Conservation (phyloP, 1,140 invertebrate genomes). For the Sitobion miscanthi region DNA sequence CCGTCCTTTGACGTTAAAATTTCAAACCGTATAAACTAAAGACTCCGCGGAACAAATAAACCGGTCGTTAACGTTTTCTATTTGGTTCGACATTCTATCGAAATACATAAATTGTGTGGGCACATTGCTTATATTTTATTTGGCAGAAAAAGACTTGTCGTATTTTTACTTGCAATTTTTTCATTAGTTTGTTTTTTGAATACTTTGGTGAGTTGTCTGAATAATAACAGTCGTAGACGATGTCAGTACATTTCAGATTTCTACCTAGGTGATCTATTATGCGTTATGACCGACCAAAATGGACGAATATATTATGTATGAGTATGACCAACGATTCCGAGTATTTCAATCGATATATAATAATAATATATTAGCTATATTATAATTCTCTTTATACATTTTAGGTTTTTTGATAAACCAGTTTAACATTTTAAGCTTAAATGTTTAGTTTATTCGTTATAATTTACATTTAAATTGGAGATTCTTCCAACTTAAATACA, state of each 20-base stretch:
- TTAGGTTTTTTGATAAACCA: background rate
- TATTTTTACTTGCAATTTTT: background rate
- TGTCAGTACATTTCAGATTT: background rate
- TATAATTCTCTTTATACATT: background rate
- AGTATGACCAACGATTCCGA: background rate
- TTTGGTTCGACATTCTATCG: background rate
- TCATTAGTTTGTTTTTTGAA: background rate
- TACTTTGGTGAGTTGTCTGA: fast-evolving
- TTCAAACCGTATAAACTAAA: background rate
- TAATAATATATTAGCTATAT: background rate
- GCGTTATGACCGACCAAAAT: background rate
- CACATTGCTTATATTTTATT: background rate
- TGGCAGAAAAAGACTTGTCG: background rate
- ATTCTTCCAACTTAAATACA: background rate
- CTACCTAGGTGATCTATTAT: background rate
- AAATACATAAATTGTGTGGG: background rate
- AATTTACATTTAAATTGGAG: background rate
- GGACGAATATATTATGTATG: background rate
- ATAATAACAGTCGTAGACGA: background rate
- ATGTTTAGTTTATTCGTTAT: background rate
- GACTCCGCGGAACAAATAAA: background rate
- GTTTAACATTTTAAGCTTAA: background rate
- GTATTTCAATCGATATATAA: background rate
- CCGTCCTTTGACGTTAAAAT: background rate
- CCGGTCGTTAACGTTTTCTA: background rate